phyloP scores from a whole-genome alignment of 2,797 vertebrate genomes.

The Cryptoblepharus egeriae region DNA sequence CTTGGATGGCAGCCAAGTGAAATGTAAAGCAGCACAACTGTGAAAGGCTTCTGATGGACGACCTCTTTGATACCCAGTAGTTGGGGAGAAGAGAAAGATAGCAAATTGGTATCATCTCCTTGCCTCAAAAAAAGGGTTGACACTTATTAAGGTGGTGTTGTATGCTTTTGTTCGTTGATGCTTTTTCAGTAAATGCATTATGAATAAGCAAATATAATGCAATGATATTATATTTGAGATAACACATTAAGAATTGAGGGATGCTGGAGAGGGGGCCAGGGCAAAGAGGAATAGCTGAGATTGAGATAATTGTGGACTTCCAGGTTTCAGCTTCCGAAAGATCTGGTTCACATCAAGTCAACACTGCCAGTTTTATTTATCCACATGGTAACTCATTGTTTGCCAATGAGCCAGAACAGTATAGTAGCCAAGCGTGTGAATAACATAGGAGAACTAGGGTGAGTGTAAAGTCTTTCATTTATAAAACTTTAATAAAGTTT shows the following conservation, averaged over 20 bases:
- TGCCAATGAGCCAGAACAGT: background rate
- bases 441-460: background rate
- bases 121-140: slow-evolving; percentile 31
- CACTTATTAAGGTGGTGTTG: slow-evolving; percentile 27
- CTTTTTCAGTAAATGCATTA: slow-evolving; percentile 12
- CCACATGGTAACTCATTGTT: background rate
- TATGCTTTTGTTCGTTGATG: background rate
- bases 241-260: background rate
- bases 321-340: background rate
- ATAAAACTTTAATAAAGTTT: background rate
- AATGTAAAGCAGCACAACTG: slow-evolving; percentile 32
- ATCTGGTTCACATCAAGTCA: background rate
- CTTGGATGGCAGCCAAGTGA: slow-evolving; percentile 36
- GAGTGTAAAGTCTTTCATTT: background rate
- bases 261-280: background rate
- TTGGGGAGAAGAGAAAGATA: slow-evolving; percentile 11
- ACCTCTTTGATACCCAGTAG: slow-evolving; percentile 29
- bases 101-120: background rate
- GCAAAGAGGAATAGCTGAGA: background rate
- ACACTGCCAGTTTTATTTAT: background rate
- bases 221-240: slow-evolving; percentile 8
- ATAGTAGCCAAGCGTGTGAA: background rate
- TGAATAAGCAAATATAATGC: slow-evolving; percentile 10
- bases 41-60: slow-evolving; percentile 12
- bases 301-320: background rate